Evolutionary conservation across 2,797 vertebrate genomes (phyloP).

Genomic region (Pseudochromis fuscus): DNA sequence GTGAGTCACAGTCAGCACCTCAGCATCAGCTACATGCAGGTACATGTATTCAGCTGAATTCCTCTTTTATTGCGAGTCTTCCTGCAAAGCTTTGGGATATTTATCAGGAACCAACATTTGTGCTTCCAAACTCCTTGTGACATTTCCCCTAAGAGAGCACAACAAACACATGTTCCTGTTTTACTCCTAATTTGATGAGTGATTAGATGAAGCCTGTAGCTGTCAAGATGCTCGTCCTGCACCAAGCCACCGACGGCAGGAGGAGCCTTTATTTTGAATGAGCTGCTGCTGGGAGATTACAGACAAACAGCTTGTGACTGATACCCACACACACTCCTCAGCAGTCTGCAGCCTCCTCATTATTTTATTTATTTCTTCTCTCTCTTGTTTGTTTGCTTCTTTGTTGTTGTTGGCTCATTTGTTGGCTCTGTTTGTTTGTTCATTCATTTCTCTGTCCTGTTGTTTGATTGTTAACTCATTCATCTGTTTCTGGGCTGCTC

Average conservation of each 20-base stretch:
- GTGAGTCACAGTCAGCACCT: too few species aligned
- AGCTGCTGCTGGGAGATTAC: constrained; percentile 15
- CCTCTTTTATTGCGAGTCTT: constrained; percentile 24
- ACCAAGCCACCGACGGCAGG: neutral
- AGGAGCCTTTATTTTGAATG: constrained; percentile 21
- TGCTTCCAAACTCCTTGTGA: constrained; percentile 16
- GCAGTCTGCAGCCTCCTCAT: constrained; percentile 23
- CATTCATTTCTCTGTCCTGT: constrained; percentile 35
- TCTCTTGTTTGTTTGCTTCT: constrained; percentile 18
- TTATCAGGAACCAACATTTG: constrained; percentile 24
- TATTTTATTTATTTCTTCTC: constrained; percentile 35
- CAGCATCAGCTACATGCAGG: neutral
- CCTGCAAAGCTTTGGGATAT: constrained; percentile 6
- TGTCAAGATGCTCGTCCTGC: constrained; percentile 26
- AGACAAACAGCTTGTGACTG: constrained; percentile 23
- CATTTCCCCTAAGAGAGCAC: constrained; percentile 19
- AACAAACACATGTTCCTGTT: constrained; percentile 15
- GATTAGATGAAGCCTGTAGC: constrained; percentile 46
- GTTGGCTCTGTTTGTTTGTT: constrained; percentile 22
- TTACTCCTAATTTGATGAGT: constrained; percentile 44
- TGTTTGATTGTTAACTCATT: constrained; percentile 51
- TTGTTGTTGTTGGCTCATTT: constrained; percentile 34
- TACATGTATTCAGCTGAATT: neutral
- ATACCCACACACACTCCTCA: neutral
- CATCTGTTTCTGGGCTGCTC: constrained; percentile 36